These are phyloP conservation scores for Drosophila nigricruria DNA, from an alignment of 2,888 invertebrate species.

Conservation along the genomic window DNA sequence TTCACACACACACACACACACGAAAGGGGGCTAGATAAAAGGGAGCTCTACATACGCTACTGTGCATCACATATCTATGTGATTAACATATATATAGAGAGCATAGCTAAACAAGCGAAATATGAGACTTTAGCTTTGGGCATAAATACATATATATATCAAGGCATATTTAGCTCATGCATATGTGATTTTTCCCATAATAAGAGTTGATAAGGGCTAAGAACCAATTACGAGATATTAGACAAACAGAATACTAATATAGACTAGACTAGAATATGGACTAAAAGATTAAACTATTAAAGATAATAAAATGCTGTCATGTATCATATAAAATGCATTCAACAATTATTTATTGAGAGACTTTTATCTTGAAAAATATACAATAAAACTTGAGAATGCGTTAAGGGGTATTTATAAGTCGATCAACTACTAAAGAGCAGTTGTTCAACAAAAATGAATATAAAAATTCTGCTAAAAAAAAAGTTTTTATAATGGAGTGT, in stretches of 20 bases:
- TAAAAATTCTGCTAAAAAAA: too few relatives aligned
- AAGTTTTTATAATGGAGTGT: too few relatives aligned
- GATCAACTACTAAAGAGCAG: too few relatives aligned
- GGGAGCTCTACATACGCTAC: neutral
- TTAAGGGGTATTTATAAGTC: too few relatives aligned
- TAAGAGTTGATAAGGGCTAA: neutral
- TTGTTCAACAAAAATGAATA: too few relatives aligned
- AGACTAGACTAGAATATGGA: neutral
- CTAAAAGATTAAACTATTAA: neutral
- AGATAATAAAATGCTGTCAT: neutral
- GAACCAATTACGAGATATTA: neutral
- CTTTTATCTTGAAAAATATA: too few relatives aligned
- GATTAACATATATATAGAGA: constrained; percentile 1
- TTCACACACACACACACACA: constrained; percentile 13
- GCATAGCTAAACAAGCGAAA: neutral
- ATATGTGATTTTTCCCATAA: neutral
- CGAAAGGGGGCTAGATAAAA: neutral
- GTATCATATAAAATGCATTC: neutral
- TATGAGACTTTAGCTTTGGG: neutral
- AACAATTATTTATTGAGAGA: too few relatives aligned
- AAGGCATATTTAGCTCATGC: neutral
- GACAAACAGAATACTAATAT: neutral
- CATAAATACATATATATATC: neutral
- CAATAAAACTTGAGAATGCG: too few relatives aligned
- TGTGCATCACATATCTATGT: neutral